Evolutionary conservation across 1,140 invertebrate genomes (phyloP), one percentile per base, ranked within the genome.

Genomic region (Vanessa atalanta): DNA sequence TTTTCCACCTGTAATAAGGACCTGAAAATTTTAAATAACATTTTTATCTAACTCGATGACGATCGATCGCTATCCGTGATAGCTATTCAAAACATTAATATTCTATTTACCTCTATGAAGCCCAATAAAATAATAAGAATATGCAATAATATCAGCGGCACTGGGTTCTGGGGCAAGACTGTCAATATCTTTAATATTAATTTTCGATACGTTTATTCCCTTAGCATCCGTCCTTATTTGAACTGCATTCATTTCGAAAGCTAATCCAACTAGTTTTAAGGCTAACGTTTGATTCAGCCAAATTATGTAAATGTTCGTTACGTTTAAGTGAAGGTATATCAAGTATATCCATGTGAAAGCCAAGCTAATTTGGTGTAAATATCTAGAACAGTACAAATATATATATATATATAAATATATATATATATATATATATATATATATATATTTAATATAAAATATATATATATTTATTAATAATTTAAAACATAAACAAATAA

Each of bases 1-100:
- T 83, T 82, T 88, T 91, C 86, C 83, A 91, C 65, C 83, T 85
- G 63, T 88, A 93, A 75, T 92, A 93, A 37, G 90, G 88, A 20
- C 90, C 91, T 93, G 69, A 55, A 79, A 77, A 43, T n/a, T 31
- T 43, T 8, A 43, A 31, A 43, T 43, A 43, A 43, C 9, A 43
- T 43, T 9, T 43, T 43, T 43, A 9, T 11, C 9, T 43, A 43
- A 43, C 37, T 43, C 37, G 26, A 31, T 31, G 26, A 9, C 9
- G 9, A 43, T 43, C 37, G 8, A 43, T 43, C 0, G 0, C 7
- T 43, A 43, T 1, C 8, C 7, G 37, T 43, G 8, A 8, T 43
- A 9, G 8, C 0, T 43, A 9, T 43, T 43, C 8, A 43, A 9
- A 43, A 43, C 6, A 43, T 9, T 31, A 31, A 14, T 15, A 6